Evolutionary conservation across 2,797 vertebrate genomes (phyloP).

Genomic region (Harpagifer antarcticus): DNA sequence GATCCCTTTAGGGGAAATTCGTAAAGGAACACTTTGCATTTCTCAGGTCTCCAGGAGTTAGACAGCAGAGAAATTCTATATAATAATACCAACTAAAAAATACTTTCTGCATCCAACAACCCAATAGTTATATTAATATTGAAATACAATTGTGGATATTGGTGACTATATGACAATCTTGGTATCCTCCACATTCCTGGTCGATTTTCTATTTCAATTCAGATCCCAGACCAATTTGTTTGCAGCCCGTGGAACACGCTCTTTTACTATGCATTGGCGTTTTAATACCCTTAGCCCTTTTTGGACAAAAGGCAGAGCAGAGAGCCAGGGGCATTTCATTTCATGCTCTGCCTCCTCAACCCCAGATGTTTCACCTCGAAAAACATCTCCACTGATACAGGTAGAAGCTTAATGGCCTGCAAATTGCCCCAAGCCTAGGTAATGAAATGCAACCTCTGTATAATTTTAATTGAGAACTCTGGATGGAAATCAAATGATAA

Average conservation of each 20-base stretch:
- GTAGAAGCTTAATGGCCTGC: constrained; percentile 86
- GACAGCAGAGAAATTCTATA: constrained; percentile 37
- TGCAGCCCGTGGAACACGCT: constrained; percentile 66
- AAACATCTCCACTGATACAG: constrained; percentile 85
- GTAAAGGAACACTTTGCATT: constrained; percentile 70
- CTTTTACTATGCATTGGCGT: constrained; percentile 74
- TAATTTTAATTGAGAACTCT: constrained; percentile 89
- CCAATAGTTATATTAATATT: neutral
- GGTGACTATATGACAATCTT: constrained; percentile 42
- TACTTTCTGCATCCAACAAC: neutral
- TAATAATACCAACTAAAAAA: neutral
- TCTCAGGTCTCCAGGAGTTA: constrained; percentile 62
- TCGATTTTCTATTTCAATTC: constrained; percentile 74
- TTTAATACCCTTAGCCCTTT: constrained; percentile 80
- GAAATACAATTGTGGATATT: constrained; percentile 29
- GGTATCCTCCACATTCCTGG: constrained; percentile 51
- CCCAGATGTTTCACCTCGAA: constrained; percentile 89
- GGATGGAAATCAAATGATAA: constrained; percentile 86
- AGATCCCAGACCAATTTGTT: constrained; percentile 73
- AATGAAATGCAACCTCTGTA: constrained; percentile 88
- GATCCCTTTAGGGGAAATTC: constrained; percentile 73
- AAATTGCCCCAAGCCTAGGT: constrained; percentile 84
- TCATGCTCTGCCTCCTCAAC: constrained; percentile 86
- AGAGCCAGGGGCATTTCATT: constrained; percentile 83
- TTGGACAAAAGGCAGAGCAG: constrained; percentile 81